Percentiles rank a stretch among this genome's conserved stretches.
Conservation (phyloP, 2,113 vertebrate genomes). For the Gadus chalcogrammus region DNA sequence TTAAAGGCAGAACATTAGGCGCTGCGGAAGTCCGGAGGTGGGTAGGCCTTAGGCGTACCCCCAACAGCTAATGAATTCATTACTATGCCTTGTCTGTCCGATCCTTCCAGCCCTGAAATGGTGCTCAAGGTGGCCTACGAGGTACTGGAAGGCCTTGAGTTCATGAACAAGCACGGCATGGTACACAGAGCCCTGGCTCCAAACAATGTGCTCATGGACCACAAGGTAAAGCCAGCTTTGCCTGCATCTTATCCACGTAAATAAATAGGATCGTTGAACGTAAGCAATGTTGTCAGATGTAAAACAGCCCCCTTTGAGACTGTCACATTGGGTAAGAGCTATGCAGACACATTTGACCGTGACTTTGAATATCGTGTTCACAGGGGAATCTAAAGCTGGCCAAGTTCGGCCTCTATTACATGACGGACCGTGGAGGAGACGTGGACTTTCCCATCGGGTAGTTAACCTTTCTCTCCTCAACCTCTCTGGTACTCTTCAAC, state of each 20-base stretch:
- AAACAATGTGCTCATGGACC: constrained; percentile 88
- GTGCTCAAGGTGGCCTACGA: constrained; percentile 87
- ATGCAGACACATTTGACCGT: no score
- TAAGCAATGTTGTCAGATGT: neutral
- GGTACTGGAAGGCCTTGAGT: constrained; percentile 87
- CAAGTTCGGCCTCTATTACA: constrained; percentile 97
- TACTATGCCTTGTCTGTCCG: constrained; percentile 13
- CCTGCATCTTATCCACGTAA: neutral
- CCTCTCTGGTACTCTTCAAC: constrained; percentile 29
- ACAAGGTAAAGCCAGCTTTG: constrained; percentile 73
- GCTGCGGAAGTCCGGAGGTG: no score
- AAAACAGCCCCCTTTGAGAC: neutral
- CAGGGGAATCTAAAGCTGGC: constrained; percentile 91
- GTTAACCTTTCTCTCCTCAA: constrained; percentile 29
- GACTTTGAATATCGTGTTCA: constrained; percentile 18
- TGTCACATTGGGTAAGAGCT: no score
- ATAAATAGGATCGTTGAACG: neutral
- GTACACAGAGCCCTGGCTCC: constrained; percentile 89
- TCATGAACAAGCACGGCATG: constrained; percentile 91
- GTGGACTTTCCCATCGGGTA: constrained; percentile 99
- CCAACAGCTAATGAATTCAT: neutral
- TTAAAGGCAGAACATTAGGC: no score
- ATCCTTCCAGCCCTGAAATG: constrained; percentile 71
- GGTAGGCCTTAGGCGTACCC: no score
- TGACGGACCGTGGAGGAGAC: constrained; percentile 94